Evolutionary conservation across 37 sponge, comb jelly and placozoan genomes (phyloP).

Genomic region (Cladorhizidae sp.): DNA sequence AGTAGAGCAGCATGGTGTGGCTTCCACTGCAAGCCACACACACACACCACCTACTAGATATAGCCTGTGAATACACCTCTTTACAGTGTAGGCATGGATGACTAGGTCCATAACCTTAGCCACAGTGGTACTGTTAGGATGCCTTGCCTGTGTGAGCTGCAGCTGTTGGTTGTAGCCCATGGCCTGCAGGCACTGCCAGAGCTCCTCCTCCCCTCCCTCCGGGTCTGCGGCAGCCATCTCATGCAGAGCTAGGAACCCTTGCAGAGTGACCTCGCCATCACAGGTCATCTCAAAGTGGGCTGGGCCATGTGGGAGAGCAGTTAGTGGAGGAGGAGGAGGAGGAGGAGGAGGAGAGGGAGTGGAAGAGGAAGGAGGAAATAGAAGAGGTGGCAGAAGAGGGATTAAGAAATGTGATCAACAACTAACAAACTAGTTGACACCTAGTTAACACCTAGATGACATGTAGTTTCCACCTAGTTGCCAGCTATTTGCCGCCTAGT

Average conservation of each 20-base stretch:
- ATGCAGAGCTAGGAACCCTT: constrained; percentile 74
- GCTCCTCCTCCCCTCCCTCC: constrained; percentile 70
- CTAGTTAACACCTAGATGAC: neutral
- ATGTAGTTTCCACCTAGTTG: neutral
- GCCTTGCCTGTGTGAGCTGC: constrained; percentile 35
- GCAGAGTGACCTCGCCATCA: constrained; percentile 62
- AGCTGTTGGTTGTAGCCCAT: constrained; percentile 67
- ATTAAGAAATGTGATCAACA: neutral
- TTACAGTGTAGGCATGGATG: no score
- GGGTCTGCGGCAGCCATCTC: constrained; percentile 60
- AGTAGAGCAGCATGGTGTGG: no score
- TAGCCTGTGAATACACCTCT: no score
- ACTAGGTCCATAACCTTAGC: no score
- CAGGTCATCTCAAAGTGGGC: constrained; percentile 73
- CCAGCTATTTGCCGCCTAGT: no score
- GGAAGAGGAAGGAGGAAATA: neutral
- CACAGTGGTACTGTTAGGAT: no score
- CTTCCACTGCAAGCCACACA: no score
- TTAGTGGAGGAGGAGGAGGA: neutral
- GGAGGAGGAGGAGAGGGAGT: neutral
- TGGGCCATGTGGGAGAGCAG: neutral
- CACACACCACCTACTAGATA: no score
- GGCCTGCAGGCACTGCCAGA: constrained; percentile 48
- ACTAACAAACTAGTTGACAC: neutral
- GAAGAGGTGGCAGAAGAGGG: neutral